These are phyloP conservation scores for Xylota segnis DNA, from an alignment of 2,888 invertebrate genomes.

Conservation along the genomic window DNA sequence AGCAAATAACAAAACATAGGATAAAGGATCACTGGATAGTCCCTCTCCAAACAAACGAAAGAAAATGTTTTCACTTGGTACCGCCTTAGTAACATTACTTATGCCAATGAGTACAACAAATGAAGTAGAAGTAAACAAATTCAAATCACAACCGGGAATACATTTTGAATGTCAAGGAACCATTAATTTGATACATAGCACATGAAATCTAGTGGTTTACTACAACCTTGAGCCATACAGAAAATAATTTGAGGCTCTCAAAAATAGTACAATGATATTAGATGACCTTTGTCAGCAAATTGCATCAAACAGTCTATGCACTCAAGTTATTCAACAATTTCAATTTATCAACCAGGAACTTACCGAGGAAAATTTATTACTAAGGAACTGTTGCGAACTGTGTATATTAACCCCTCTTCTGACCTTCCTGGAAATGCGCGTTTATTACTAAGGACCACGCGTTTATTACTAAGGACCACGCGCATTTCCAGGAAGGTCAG, in stretches of 20 bases:
- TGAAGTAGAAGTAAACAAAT: background rate
- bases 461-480: too few species aligned
- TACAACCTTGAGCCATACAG: constrained; percentile 18
- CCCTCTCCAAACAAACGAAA: background rate
- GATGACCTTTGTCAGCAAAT: constrained; percentile 13
- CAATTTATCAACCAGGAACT: constrained; percentile 13
- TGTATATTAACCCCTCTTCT: constrained; percentile 34
- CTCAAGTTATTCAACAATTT: constrained; percentile 4
- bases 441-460: too few species aligned
- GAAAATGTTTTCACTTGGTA: background rate
- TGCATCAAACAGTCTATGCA: constrained; percentile 1
- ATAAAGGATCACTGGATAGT: background rate
- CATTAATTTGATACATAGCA: background rate
- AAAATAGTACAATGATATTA: constrained; percentile 23
- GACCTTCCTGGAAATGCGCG: background rate
- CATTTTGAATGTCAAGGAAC: constrained; percentile 22
- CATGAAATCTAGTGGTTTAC: background rate
- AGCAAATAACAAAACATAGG: background rate
- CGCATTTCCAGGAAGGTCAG: background rate
- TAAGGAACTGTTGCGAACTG: too few species aligned
- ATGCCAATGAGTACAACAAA: background rate
- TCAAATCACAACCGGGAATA: background rate
- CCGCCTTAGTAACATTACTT: background rate
- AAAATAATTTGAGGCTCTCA: constrained; percentile 25
- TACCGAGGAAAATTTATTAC: constrained; percentile 2